Percentiles rank a stretch among this genome's conserved stretches.
Conservation (phyloP, 2,797 vertebrate species). For the Ctenopoma multispine region DNA sequence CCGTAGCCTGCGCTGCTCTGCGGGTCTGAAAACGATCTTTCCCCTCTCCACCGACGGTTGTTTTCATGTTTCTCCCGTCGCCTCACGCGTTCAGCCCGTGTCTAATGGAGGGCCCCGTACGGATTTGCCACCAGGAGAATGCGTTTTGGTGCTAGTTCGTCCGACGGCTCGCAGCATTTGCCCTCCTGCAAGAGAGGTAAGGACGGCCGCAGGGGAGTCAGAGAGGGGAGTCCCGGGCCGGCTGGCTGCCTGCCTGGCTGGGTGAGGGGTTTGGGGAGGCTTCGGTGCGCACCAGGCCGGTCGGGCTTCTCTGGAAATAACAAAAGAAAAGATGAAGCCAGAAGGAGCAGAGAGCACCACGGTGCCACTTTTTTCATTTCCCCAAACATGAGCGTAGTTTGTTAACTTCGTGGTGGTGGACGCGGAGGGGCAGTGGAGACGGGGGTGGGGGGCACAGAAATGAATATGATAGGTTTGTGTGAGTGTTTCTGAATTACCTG, state of each 20-base stretch:
- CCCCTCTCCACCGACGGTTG: slow-evolving; percentile 32
- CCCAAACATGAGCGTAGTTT: slow-evolving; percentile 17
- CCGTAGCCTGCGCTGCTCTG: slow-evolving; percentile 44
- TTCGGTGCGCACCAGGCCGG: slow-evolving; percentile 20
- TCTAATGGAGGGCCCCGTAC: slow-evolving; percentile 87
- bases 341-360: not conserved
- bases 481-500: slow-evolving; percentile 5
- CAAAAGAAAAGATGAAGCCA: slow-evolving; percentile 22
- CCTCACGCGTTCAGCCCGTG: slow-evolving; percentile 74
- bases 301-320: slow-evolving; percentile 22
- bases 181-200: slow-evolving; percentile 83
- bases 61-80: slow-evolving; percentile 57
- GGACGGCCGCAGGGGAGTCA: slow-evolving; percentile 42
- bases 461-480: not conserved
- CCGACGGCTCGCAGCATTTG: slow-evolving; percentile 70
- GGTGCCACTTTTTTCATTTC: not conserved
- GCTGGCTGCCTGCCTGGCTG: not conserved
- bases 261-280: not conserved
- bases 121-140: slow-evolving; percentile 84
- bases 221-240: slow-evolving; percentile 43
- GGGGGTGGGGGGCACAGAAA: slow-evolving; percentile 38
- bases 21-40: slow-evolving; percentile 46
- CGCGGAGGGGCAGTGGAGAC: slow-evolving; percentile 9
- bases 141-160: slow-evolving; percentile 73
- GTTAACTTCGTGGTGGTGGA: slow-evolving; percentile 26